These are phyloP conservation scores for Parelbella ahira DNA, from an alignment of 2,888 invertebrate species.

Conservation along the genomic window DNA sequence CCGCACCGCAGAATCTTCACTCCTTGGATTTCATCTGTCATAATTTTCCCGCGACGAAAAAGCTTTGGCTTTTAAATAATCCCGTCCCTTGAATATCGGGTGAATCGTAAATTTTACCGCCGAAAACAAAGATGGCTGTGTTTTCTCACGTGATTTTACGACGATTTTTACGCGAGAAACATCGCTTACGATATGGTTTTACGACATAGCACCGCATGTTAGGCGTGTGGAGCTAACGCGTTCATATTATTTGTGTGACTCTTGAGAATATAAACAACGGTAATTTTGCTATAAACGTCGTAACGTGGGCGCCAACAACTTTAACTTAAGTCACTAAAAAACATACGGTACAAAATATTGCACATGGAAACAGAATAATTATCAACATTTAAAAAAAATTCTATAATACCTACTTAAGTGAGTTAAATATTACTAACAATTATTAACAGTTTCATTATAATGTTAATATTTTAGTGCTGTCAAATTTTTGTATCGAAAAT, in stretches of 20 bases:
- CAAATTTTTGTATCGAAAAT: too few species aligned
- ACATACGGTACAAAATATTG: too few species aligned
- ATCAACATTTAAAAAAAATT: too few species aligned
- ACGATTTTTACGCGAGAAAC: conserved; percentile 21
- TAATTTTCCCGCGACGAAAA: conserved; percentile 50
- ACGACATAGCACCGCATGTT: conserved; percentile 9
- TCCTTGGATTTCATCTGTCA: conserved; percentile 63
- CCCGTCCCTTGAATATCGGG: conserved; percentile 23
- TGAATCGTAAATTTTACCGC: conserved; percentile 23
- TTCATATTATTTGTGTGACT: conserved; percentile 3
- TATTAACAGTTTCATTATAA: too few species aligned
- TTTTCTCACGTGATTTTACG: conserved; percentile 24
- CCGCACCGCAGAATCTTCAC: conserved; percentile 57
- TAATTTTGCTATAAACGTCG: too few species aligned
- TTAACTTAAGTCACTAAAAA: too few species aligned
- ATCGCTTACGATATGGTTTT: conserved; percentile 19
- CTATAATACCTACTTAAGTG: too few species aligned
- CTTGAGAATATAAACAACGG: too few species aligned
- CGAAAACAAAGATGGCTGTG: conserved; percentile 23
- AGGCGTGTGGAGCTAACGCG: conserved; percentile 1
- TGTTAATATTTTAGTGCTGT: too few species aligned
- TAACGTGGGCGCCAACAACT: too few species aligned
- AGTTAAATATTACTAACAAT: too few species aligned
- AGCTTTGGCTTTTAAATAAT: conserved; percentile 47
- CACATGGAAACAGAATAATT: too few species aligned